These are phyloP conservation scores for Coecobrya sp. DNA, from an alignment of 2,888 invertebrate species.

Conservation along the genomic window DNA sequence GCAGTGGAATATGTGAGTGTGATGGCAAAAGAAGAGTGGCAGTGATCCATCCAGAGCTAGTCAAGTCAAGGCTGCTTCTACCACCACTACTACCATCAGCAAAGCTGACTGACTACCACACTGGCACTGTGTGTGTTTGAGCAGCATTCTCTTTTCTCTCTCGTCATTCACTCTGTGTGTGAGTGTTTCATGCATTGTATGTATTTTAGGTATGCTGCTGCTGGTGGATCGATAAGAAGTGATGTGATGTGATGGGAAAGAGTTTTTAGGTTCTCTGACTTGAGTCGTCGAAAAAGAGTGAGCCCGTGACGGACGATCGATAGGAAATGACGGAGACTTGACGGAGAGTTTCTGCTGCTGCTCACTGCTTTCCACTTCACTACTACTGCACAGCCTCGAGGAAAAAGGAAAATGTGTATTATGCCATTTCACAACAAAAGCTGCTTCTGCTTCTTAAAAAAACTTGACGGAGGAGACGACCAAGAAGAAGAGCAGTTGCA, in stretches of 20 bases:
- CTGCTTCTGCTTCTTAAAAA: constrained; percentile 32
- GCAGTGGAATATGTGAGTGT: constrained; percentile 22
- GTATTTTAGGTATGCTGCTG: constrained; percentile 73
- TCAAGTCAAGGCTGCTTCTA: constrained; percentile 77
- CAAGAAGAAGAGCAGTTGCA: constrained; percentile 24
- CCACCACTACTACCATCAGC: constrained; percentile 14
- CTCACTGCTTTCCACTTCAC: constrained; percentile 18
- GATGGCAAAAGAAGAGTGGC: constrained; percentile 69
- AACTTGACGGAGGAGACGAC: constrained; percentile 45
- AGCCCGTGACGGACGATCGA: constrained; percentile 86
- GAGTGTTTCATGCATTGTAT: constrained; percentile 75
- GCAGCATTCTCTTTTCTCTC: constrained; percentile 69
- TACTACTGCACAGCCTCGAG: constrained; percentile 72
- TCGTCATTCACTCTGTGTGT: constrained; percentile 40
- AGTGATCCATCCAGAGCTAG: constrained; percentile 79
- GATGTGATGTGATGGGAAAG: constrained; percentile 83
- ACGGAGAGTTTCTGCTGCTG: constrained; percentile 36
- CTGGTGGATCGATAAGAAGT: constrained; percentile 85
- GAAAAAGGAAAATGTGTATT: constrained; percentile 70
- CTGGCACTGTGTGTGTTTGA: constrained; percentile 27
- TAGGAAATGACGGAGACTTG: constrained; percentile 83
- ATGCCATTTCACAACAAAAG: constrained; percentile 75
- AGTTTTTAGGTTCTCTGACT: constrained; percentile 78
- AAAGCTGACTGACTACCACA: constrained; percentile 47
- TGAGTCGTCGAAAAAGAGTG: constrained; percentile 83